Conservation (phyloP, 2,797 vertebrate species). For the Gambelia wislizenii region DNA sequence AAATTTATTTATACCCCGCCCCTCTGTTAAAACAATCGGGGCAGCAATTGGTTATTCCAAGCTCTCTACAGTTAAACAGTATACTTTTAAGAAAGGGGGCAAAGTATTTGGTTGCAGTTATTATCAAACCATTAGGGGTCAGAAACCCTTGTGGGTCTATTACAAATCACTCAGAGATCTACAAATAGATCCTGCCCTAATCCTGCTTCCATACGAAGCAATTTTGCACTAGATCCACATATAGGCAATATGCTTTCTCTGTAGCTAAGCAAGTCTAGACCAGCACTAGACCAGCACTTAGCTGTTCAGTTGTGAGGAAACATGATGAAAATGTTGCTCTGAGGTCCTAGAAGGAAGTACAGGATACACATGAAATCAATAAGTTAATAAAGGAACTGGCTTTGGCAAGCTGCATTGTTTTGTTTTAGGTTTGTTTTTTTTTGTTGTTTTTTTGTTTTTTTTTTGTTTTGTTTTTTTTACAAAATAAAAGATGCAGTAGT, state of each 20-base stretch:
- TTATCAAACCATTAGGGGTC: no score
- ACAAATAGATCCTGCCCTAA: not conserved
- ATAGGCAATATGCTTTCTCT: not conserved
- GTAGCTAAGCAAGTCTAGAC: not conserved
- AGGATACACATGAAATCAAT: not conserved
- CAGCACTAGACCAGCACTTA: not conserved
- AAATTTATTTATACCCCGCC: no score
- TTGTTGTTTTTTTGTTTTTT: not conserved
- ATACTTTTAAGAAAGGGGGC: no score
- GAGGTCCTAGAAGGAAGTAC: not conserved
- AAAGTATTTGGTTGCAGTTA: no score
- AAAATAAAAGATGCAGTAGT: slow-evolving; percentile 23
- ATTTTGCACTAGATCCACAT: not conserved
- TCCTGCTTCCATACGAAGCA: not conserved
- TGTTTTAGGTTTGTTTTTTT: no score
- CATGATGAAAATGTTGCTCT: not conserved
- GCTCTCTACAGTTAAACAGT: no score
- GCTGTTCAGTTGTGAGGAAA: not conserved
- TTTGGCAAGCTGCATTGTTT: not conserved
- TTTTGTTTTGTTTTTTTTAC: no score
- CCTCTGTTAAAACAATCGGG: no score
- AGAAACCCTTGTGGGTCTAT: no score
- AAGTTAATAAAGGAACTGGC: no score
- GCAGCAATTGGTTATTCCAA: no score
- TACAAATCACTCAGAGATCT: no score